phyloP scores from a whole-genome alignment of 1,140 invertebrate species.

The Neodiprion fabricii region DNA sequence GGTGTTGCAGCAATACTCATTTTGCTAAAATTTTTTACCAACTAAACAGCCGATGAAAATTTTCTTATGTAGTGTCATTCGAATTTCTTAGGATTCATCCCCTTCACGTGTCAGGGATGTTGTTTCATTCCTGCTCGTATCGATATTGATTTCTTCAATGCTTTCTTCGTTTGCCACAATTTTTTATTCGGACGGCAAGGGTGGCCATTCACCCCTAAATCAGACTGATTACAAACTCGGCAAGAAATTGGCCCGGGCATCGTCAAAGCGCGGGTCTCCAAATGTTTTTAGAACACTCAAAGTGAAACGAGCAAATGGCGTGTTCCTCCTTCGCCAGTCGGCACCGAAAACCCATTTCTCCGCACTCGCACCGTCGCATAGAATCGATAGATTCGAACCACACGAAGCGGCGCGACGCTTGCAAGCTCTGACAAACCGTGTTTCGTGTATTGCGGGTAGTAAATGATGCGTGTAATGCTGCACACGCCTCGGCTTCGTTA shows the following conservation, averaged over 20 bases:
- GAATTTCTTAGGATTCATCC: too few relatives aligned
- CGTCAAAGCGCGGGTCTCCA: background rate
- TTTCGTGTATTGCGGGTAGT: background rate
- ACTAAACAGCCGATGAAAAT: too few relatives aligned
- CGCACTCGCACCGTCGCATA: background rate
- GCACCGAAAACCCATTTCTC: background rate
- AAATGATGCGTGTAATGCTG: background rate
- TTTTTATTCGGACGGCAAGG: too few relatives aligned
- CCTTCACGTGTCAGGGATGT: too few relatives aligned
- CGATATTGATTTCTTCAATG: background rate
- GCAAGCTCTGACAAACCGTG: too few relatives aligned
- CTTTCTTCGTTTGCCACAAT: too few relatives aligned
- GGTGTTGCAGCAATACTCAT: too few relatives aligned
- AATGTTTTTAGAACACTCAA: background rate
- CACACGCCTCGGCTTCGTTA: background rate
- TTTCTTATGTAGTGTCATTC: too few relatives aligned
- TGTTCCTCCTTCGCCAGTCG: background rate
- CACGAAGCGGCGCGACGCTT: background rate
- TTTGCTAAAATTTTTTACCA: too few relatives aligned
- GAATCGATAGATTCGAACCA: background rate
- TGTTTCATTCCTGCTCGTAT: background rate
- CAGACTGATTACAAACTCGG: too few relatives aligned
- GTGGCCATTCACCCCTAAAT: too few relatives aligned
- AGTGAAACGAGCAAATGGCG: background rate
- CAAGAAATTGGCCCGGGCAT: too few relatives aligned